Conservation (phyloP, 2,888 invertebrate genomes). For the Leuctra nigra region DNA sequence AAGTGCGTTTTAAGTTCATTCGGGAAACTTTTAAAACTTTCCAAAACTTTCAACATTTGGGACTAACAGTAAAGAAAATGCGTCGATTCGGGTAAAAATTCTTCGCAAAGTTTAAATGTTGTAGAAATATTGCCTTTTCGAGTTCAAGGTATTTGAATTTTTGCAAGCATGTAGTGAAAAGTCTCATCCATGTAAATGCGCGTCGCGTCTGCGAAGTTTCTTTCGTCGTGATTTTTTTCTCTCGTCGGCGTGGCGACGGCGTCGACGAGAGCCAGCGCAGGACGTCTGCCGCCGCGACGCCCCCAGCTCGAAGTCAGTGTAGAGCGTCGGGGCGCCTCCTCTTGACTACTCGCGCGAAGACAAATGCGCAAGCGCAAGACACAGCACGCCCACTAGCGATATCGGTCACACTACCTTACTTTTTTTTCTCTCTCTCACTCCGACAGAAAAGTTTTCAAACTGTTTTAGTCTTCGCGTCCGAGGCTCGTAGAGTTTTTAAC, state of each 20-base stretch:
- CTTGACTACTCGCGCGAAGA: neutral
- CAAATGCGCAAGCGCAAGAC: slow-evolving; percentile 17
- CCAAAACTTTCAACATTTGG: slow-evolving; percentile 5
- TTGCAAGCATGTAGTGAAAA: neutral
- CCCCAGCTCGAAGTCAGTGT: slow-evolving; percentile 11
- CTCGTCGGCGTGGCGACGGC: slow-evolving; percentile 16
- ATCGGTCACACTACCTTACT: slow-evolving; percentile 23
- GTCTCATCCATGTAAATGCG: neutral
- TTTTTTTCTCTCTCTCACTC: slow-evolving; percentile 21
- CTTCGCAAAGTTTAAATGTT: too few relatives aligned
- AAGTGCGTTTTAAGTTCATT: neutral
- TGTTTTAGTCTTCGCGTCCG: slow-evolving; percentile 13
- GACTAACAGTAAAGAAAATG: slow-evolving; percentile 4
- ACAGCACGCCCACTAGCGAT: slow-evolving; percentile 11
- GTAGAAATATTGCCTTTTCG: too few relatives aligned
- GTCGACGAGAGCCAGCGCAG: slow-evolving; percentile 9
- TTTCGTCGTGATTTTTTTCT: slow-evolving; percentile 6
- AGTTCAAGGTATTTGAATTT: neutral
- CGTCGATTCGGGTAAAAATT: slow-evolving; percentile 1
- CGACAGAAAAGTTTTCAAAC: slow-evolving; percentile 11
- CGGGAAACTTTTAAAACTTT: neutral
- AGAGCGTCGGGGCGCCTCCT: neutral
- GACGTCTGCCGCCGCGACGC: slow-evolving; percentile 22
- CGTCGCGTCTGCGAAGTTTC: neutral
- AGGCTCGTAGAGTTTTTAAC: slow-evolving; percentile 5